phyloP scores from a whole-genome alignment of 2,113 vertebrate species.

The Siniperca chuatsi region DNA sequence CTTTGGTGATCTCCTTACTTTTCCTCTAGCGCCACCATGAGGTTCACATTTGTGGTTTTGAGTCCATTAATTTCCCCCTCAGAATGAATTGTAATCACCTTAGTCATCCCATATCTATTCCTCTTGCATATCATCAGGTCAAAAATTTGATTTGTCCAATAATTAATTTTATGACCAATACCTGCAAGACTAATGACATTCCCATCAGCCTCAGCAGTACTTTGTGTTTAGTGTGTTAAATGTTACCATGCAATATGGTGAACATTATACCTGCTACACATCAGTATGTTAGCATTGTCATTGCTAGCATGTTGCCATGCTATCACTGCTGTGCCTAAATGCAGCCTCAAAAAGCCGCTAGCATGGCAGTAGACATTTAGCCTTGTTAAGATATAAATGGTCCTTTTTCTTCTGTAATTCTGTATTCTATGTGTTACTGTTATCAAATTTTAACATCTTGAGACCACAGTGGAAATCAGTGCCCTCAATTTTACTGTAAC shows the following conservation, averaged over 20 bases:
- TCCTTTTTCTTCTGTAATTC: background rate
- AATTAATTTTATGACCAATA: background rate
- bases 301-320: background rate
- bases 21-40: background rate
- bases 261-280: no score
- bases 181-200: background rate
- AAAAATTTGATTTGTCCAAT: background rate
- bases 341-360: background rate
- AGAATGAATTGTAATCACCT: background rate
- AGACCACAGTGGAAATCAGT: background rate
- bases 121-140: background rate
- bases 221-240: background rate
- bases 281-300: background rate
- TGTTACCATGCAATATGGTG: no score
- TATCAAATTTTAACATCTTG: background rate
- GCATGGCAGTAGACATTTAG: no score
- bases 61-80: background rate
- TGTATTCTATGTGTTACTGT: background rate
- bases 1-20: background rate
- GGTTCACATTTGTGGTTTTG: background rate
- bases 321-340: background rate
- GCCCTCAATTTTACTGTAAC: background rate
- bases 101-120: background rate
- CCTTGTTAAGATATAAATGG: background rate
- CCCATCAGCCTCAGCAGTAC: background rate